These are phyloP conservation scores for Pangasianodon gigas DNA, from an alignment of 2,113 vertebrate species.

Conservation along the genomic window DNA sequence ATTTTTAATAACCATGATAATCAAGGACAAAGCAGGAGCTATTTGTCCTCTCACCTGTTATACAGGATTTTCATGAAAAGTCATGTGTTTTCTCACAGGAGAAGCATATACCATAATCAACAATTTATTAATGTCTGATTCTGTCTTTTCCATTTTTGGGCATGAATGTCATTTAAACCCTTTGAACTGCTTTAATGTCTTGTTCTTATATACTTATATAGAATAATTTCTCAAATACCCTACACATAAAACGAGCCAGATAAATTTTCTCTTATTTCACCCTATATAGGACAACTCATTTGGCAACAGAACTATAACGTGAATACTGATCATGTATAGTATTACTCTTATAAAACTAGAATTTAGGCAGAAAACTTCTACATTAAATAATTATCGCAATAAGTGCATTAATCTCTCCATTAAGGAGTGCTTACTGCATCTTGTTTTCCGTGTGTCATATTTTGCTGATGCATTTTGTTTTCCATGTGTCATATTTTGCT, in stretches of 20 bases:
- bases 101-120: slow-evolving; percentile 4
- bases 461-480: slow-evolving; percentile 34
- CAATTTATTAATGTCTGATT: slow-evolving; percentile 19
- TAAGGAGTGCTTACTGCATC: not conserved
- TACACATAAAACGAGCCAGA: not conserved
- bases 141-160: not conserved
- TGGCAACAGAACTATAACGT: not conserved
- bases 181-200: slow-evolving; percentile 16
- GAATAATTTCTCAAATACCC: too few species aligned
- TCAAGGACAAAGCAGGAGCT: slow-evolving; percentile 14
- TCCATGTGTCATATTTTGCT: slow-evolving; percentile 36
- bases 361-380: not conserved
- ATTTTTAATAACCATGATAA: not conserved
- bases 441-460: slow-evolving; percentile 17
- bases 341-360: not conserved
- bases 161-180: not conserved
- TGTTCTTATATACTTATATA: not conserved
- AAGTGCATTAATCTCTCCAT: not conserved
- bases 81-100: slow-evolving; percentile 11
- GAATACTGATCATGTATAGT: not conserved
- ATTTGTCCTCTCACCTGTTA: slow-evolving; percentile 3
- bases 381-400: not conserved
- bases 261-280: not conserved
- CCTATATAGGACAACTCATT: not conserved
- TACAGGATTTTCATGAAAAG: slow-evolving; percentile 1